Base-by-base conservation (phyloP, 2,113 vertebrate genomes). In the Micronycteris hirsuta region DNA sequence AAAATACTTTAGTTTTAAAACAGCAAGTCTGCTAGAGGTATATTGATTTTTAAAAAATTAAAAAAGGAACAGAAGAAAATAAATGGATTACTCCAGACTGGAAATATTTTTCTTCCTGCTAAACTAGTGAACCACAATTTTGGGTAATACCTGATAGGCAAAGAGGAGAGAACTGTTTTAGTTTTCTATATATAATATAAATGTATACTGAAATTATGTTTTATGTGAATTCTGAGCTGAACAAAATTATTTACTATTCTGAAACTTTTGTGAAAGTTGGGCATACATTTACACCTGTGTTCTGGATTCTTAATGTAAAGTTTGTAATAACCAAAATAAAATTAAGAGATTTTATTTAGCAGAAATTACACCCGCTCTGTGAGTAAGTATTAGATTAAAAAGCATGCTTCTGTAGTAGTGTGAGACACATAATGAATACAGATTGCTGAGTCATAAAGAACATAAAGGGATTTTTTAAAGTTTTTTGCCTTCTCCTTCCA, bases 1-100 rank as follows among this genome's bases (percentile, higher is more conserved):
- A 87, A 81, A 82, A 81, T 68, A n/a, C 9, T 87, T 63, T 41
- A 38, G 7, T 96, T 94, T 89, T 92, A 85, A 86, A 80, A 80
- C 24, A 43, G 12, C 13, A 71, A 74, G 6, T 41, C 38, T 92
- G 1, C 76, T 87, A 76, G 77, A 78, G 38, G 38, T 56, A 54
- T 54, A 88, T 17, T 84, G 71, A 56, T 74, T 61, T 83, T 63
- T 22, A 17, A 47, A 49, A 58, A 88, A 61, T 54, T 54, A 54
- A 54, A 54, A 56, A 56, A 63, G 68, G 36, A 80, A 24, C 22
- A 68, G 52, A 94, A 80, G 49, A 84, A 63, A 47, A 33, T 12
- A 88, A 93, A 22, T 56, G 19, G 0, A 81, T 89, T 61, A 70
- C 47, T 93, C 16, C 14, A 76, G 24, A 95, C 38, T 68, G 41